Conservation (phyloP, 53 echinoderm and acorn worm species). For the Temnopleurus reevesii region DNA sequence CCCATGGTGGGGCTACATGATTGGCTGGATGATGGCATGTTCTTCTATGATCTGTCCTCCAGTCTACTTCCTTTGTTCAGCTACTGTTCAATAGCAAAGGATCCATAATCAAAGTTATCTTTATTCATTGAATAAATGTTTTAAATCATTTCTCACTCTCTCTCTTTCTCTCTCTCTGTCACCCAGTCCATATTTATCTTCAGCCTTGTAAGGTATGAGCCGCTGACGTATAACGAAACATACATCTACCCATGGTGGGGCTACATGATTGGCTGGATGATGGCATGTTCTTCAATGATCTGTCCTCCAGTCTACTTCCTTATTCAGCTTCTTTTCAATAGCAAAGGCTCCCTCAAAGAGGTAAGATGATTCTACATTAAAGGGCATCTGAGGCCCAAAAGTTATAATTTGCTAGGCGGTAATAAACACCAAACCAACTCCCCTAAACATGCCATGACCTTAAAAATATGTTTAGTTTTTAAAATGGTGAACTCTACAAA, state of each 20-base stretch:
- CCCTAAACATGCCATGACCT: not conserved
- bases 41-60: slow-evolving; percentile 86
- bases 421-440: too few relatives aligned
- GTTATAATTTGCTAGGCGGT: not conserved
- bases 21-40: slow-evolving; percentile 86
- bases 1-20: slow-evolving; percentile 81
- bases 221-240: slow-evolving; percentile 66
- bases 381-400: too few relatives aligned
- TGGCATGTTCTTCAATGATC: slow-evolving; percentile 83
- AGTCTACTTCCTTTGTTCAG: slow-evolving; percentile 62
- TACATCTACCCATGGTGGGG: slow-evolving; percentile 89
- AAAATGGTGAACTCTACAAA: too few relatives aligned
- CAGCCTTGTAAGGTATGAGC: slow-evolving; percentile 76
- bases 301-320: slow-evolving; percentile 70
- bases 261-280: slow-evolving; percentile 85
- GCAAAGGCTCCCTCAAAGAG: slow-evolving; percentile 69
- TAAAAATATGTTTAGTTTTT: too few relatives aligned
- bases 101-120: too few relatives aligned
- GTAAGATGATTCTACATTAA: slow-evolving; percentile 35
- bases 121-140: not conserved
- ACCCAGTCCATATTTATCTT: slow-evolving; percentile 86
- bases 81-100: slow-evolving; percentile 67
- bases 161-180: too few relatives aligned
- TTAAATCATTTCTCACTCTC: too few relatives aligned
- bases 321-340: slow-evolving; percentile 62